Evolutionary conservation across 2,888 invertebrate species (phyloP), one percentile per base, ranked within the genome.

Genomic region (Cataglyphis cursor): DNA sequence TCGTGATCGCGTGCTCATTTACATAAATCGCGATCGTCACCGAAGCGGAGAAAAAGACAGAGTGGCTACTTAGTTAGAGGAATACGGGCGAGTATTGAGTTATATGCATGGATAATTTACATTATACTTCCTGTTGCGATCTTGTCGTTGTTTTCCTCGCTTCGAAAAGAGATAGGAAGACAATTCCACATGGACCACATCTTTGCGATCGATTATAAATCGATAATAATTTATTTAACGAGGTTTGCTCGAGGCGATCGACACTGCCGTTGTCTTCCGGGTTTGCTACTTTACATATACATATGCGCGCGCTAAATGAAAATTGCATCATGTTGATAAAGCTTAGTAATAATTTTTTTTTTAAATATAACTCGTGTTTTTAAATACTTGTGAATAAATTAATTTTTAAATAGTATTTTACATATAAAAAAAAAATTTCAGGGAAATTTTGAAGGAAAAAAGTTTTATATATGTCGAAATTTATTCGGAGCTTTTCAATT

Each of bases 161-260:
- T 28, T 51, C 6, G 66, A 57, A 66, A 68, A 28, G 41, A 54
- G 54, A 66, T 54, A 66, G 35, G 59, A 31, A 44, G 48, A 41
- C 28, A 38, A 73, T 73, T 59, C 8, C 62, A 24, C 62, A n/a
- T 15, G 38, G n/a, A 61, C 57, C 59, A 76, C 72, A 84, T 75
- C 57, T 59, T 64, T 51, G 51, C 35, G 85, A 87, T 91, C 91
- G 91, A 90, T 92, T 91, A 91, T 90, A 90, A 91, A 86, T 87
- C 87, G 89, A 90, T 88, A 88, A 91, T 91, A 91, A 92, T 92
- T 92, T 92, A 92, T 91, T 91, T 91, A 91, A 90, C 89, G 86
- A 75, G 83, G 70, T 66, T 51, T 8, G 8, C 82, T 68, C 74
- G 72, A 65, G 44, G 64, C 44, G 44, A 76, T 28, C 41, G 54